phyloP scores from a whole-genome alignment of 2,113 vertebrate species.

The Percopsis transmontana region DNA sequence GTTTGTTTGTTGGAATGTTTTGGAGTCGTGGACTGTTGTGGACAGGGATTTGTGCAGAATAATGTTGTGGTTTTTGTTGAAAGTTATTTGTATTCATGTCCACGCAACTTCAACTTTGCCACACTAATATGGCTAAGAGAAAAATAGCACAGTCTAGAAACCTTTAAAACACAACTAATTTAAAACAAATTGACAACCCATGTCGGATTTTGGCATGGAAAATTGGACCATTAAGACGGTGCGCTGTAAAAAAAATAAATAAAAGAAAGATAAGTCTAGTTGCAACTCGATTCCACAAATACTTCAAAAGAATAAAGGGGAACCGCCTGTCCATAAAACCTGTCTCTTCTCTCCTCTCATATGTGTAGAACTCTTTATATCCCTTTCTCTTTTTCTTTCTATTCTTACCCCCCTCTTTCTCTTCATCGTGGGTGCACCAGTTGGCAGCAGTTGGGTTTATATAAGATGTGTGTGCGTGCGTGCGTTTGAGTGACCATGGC shows the following conservation, averaged over 20 bases:
- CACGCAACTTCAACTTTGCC: not conserved
- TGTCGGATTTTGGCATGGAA: not conserved
- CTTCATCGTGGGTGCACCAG: constrained; percentile 6
- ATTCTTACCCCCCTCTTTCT: constrained; percentile 6
- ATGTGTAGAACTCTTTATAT: constrained; percentile 18
- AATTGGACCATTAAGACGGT: not conserved
- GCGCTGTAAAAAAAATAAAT: not conserved
- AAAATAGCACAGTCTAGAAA: not conserved
- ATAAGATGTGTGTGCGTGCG: constrained; percentile 39
- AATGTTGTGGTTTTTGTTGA: constrained; percentile 14
- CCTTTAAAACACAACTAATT: not conserved
- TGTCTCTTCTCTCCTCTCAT: not conserved
- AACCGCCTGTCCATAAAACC: constrained; percentile 26
- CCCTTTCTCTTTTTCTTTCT: not conserved
- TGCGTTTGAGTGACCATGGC: constrained; percentile 29
- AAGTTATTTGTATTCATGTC: not conserved
- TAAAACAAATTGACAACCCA: not conserved
- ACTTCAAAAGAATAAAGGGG: constrained; percentile 27
- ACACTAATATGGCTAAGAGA: constrained; percentile 6
- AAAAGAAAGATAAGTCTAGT: constrained; percentile 5
- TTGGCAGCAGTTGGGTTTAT: constrained; percentile 45
- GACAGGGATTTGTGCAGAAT: not conserved
- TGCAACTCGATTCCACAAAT: constrained; percentile 2
- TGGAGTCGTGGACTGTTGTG: not conserved
- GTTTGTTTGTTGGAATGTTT: not conserved